Percentiles rank a stretch among this genome's conserved stretches.
phyloP scores from a whole-genome alignment of 2,888 invertebrate genomes.

The Exephanes ischioxanthus region DNA sequence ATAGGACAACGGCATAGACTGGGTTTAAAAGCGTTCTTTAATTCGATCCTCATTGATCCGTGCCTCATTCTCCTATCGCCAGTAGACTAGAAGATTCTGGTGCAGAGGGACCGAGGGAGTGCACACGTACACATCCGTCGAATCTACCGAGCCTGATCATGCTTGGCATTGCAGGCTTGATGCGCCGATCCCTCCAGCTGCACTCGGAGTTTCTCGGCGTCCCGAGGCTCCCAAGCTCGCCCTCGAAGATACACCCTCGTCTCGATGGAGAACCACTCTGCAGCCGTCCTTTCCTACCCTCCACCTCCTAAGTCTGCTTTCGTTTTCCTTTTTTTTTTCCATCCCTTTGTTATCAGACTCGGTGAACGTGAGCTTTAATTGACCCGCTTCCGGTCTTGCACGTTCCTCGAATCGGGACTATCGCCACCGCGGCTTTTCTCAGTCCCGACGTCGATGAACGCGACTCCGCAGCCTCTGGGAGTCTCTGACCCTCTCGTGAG shows the following conservation, averaged over 20 bases:
- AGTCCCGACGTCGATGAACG: conserved; percentile 16
- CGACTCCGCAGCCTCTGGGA: not conserved
- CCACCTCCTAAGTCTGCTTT: not conserved
- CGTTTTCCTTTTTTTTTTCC: conserved; percentile 16
- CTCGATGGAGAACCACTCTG: conserved; percentile 15
- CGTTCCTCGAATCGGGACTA: conserved; percentile 55
- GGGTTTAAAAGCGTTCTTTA: conserved; percentile 7
- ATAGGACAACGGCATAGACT: not conserved
- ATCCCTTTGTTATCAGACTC: conserved; percentile 14
- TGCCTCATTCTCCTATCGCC: conserved; percentile 7
- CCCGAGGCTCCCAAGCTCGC: conserved; percentile 8
- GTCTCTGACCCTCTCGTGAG: conserved; percentile 27
- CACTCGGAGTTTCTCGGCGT: conserved; percentile 10
- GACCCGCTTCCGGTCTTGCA: conserved; percentile 74
- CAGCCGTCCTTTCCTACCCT: not conserved
- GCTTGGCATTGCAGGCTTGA: not conserved
- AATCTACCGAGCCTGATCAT: not conserved
- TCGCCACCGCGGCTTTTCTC: conserved; percentile 25
- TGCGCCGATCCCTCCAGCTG: not conserved
- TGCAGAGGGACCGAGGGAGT: conserved; percentile 9
- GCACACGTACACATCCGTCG: not conserved
- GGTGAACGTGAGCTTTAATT: conserved; percentile 77
- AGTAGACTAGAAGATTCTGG: not conserved
- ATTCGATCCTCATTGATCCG: conserved; percentile 4
- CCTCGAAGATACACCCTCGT: not conserved